Base-by-base conservation (phyloP, 2,113 vertebrate species). In the Pholis gunnellus region DNA sequence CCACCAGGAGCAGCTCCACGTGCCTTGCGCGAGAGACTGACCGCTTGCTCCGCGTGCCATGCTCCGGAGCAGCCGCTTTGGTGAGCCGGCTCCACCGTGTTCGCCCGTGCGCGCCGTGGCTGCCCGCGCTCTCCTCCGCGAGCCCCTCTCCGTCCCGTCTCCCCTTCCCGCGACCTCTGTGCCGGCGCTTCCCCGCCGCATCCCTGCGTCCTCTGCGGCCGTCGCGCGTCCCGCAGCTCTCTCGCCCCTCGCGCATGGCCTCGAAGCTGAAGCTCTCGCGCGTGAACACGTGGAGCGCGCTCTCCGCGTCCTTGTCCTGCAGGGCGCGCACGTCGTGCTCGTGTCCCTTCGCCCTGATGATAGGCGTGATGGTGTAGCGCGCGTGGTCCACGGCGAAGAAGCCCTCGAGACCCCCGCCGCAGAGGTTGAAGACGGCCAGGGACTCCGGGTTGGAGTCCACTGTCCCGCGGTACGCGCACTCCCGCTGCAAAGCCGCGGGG, bases 1-100 rank as follows among this genome's bases (percentile, higher is more conserved):
- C 98, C 78, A 99, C 98, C 93, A 99, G 94, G 27, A 99, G 96
- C 81, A 99, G 96, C 95, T 99, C 97, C 95, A 99, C 97, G 92
- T 98, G 96, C 88, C 98, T 94, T 77, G 97, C 96, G 88, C 97
- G 94, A 9, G 98, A 99, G 2, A 99, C 94, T 10, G 98, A 99
- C 68, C 96, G 91, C 72, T 60, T 95, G 78, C 89, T 85, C 77
- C 95, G 86, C 64, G 88, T 66, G 7, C 57, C 86, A 1, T 29
- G 11, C 34, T 69, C 72, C 29, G 29, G 22, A 8, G 83, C 6
- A n/a, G 73, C 22, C 20, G 52, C 70, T 44, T 71, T 85, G 65
- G 27, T 9, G 48, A 85, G 61, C 1, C 56, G 85, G 27, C 88
- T 83, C 93, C 88, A 82, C 89, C 85, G 36, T 2, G 36, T 81